Evolutionary conservation across 2,888 invertebrate species (phyloP).

Genomic region (Yponomeuta evonymella): DNA sequence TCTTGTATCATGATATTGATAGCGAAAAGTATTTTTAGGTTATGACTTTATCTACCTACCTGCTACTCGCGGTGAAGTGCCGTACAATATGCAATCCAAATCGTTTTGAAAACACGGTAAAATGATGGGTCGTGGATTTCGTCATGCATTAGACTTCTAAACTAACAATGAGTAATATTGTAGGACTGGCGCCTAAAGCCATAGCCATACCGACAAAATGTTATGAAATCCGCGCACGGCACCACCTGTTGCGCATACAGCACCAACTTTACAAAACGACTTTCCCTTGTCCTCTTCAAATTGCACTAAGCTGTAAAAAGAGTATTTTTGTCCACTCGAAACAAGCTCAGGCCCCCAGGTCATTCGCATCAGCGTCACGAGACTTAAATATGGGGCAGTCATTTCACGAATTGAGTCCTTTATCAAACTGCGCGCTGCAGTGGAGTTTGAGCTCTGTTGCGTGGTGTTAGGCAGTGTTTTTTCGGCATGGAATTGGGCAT

Average conservation of each 20-base stretch:
- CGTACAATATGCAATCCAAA: neutral
- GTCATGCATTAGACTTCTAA: neutral
- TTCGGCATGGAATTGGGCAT: conserved; percentile 43
- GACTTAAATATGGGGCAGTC: neutral
- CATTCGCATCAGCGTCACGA: neutral
- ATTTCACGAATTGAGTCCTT: conserved; percentile 32
- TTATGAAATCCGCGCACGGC: neutral
- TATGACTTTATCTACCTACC: no score
- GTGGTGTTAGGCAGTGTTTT: conserved; percentile 30
- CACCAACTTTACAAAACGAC: neutral
- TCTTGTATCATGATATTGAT: no score
- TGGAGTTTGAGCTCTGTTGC: conserved; percentile 29
- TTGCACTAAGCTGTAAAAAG: neutral
- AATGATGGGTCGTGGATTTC: neutral
- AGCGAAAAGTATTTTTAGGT: no score
- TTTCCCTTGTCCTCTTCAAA: neutral
- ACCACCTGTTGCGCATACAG: neutral
- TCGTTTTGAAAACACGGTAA: neutral
- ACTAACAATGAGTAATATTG: neutral
- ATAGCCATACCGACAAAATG: neutral
- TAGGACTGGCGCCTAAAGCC: neutral
- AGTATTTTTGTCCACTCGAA: neutral
- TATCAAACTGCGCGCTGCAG: conserved; percentile 24
- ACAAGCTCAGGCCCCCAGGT: neutral
- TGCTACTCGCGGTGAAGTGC: no score